Percentiles rank a stretch among this genome's conserved stretches.
Conservation (phyloP, 2,113 vertebrate genomes). For the Hyla sarda region DNA sequence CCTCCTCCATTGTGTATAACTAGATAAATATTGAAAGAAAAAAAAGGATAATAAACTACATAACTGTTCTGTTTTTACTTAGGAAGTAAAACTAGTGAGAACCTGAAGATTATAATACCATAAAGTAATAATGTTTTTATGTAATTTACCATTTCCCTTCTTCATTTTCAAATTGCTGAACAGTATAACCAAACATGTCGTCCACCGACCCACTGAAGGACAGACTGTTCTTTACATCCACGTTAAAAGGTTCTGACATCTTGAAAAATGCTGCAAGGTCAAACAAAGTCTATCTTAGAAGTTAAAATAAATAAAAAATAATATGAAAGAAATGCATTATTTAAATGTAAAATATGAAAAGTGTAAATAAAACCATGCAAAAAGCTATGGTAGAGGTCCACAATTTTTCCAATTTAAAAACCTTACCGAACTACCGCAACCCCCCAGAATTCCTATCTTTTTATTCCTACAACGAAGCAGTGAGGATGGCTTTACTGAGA, state of each 20-base stretch:
- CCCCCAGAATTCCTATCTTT: no score
- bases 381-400: no score
- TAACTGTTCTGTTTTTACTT: neutral
- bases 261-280: conserved; percentile 74
- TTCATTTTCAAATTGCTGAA: conserved; percentile 95
- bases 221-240: conserved; percentile 91
- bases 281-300: no score
- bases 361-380: no score
- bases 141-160: conserved; percentile 91
- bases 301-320: no score
- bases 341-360: no score
- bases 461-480: no score
- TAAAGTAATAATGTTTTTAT: neutral
- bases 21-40: neutral
- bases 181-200: conserved; percentile 96
- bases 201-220: conserved; percentile 89
- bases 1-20: no score
- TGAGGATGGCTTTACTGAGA: no score
- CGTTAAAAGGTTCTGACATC: conserved; percentile 81
- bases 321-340: no score
- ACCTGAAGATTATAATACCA: neutral
- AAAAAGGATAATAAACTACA: neutral
- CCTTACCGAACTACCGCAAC: no score
- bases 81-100: neutral
- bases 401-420: no score